phyloP scores from a whole-genome alignment of 2,113 vertebrate species.

The Perca schrenkii region DNA sequence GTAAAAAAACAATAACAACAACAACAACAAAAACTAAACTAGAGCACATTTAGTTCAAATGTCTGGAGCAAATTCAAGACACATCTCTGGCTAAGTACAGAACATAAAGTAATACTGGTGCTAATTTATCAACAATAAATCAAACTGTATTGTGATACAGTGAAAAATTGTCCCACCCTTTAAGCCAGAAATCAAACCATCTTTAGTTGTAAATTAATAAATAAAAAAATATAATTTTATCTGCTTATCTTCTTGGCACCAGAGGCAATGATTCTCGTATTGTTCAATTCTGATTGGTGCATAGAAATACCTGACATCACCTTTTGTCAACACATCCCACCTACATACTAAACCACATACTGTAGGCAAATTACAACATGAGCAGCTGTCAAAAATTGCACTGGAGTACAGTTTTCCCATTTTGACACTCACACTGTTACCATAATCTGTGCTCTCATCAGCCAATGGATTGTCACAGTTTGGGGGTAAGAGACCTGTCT shows the following conservation, averaged over 20 bases:
- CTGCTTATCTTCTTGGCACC: neutral
- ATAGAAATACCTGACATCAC: neutral
- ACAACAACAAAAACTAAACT: neutral
- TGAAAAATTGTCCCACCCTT: neutral
- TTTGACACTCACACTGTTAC: slow-evolving; percentile 2
- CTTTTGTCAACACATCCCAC: neutral
- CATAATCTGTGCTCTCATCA: slow-evolving; percentile 41
- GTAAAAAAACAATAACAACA: neutral
- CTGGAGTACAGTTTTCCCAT: neutral
- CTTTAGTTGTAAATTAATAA: neutral
- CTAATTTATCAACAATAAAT: neutral
- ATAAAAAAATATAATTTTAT: neutral
- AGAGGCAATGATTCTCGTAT: neutral
- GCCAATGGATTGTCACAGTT: slow-evolving; percentile 40
- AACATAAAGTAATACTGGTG: neutral
- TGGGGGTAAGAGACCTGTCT: slow-evolving; percentile 31
- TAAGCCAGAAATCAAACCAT: neutral
- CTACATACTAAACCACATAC: neutral
- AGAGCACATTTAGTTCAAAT: neutral
- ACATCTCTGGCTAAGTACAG: neutral
- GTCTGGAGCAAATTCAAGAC: neutral
- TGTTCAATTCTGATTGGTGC: neutral
- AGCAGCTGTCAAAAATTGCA: neutral
- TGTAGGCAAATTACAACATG: neutral
- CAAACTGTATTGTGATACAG: neutral